Percentiles rank a stretch among this genome's conserved stretches.
Conservation (phyloP, 2,888 invertebrate species). For the Liposcelis brunnea region DNA sequence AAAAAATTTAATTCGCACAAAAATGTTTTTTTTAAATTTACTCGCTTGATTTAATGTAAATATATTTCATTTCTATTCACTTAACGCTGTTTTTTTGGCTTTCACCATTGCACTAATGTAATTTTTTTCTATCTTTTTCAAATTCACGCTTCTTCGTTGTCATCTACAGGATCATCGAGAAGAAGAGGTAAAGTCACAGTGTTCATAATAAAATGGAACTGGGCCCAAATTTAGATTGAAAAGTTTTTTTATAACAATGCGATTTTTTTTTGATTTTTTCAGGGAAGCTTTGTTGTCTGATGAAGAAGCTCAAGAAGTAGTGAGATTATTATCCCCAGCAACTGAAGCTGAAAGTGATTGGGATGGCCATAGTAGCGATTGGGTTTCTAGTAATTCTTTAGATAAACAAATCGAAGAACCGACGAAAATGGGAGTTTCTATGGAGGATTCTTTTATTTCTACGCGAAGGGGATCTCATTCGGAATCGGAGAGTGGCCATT, state of each 20-base stretch:
- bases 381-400: no score
- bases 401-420: background rate
- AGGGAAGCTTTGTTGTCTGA: constrained; percentile 69
- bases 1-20: no score
- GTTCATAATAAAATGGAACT: no score
- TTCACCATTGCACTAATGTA: constrained; percentile 2
- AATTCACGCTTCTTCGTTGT: background rate
- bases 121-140: background rate
- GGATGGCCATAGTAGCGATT: no score
- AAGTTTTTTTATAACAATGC: no score
- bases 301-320: constrained; percentile 80
- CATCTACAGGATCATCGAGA: constrained; percentile 4
- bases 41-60: no score
- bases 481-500: constrained; percentile 1
- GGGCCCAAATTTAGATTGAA: no score
- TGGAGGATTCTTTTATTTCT: constrained; percentile 4
- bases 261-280: constrained; percentile 28
- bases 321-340: constrained; percentile 52
- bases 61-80: background rate
- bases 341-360: constrained; percentile 19
- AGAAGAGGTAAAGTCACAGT: constrained; percentile 4
- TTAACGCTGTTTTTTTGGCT: background rate
- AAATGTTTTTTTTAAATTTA: no score
- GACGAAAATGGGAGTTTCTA: background rate
- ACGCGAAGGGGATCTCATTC: background rate